These are phyloP conservation scores for Cerastis leucographa DNA, from an alignment of 2,888 invertebrate genomes.

Conservation along the genomic window DNA sequence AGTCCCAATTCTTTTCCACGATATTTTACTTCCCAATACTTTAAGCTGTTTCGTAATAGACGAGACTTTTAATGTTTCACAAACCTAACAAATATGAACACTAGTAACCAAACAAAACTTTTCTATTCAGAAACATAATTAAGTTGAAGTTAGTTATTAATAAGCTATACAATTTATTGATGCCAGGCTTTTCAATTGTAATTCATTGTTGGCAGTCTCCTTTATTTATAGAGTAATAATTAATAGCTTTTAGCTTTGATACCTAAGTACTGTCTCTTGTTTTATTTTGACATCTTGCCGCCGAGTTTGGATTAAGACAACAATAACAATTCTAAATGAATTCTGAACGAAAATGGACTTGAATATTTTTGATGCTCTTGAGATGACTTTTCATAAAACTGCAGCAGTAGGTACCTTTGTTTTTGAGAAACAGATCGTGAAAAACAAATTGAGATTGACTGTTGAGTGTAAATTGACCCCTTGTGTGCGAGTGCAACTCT, in stretches of 20 bases:
- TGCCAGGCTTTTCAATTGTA: slow-evolving; percentile 13
- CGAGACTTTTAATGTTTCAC: background rate
- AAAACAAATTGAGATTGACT: too few species aligned
- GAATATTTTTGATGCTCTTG: too few species aligned
- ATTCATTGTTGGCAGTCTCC: slow-evolving; percentile 24
- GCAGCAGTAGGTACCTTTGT: too few species aligned
- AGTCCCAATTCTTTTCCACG: background rate
- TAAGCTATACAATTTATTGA: slow-evolving; percentile 31
- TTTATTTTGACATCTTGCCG: background rate
- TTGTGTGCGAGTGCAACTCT: too few species aligned
- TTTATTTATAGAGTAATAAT: slow-evolving; percentile 35
- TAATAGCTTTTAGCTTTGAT: background rate
- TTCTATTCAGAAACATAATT: slow-evolving; percentile 2
- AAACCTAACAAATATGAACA: slow-evolving; percentile 11
- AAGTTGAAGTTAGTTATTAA: slow-evolving; percentile 32
- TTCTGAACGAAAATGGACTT: too few species aligned
- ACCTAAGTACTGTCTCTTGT: background rate
- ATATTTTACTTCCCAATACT: background rate
- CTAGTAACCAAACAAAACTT: slow-evolving; percentile 13
- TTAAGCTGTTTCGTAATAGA: background rate
- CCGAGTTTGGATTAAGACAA: background rate
- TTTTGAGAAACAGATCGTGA: too few species aligned
- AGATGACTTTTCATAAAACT: too few species aligned
- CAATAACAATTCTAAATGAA: background rate
- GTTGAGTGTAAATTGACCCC: too few species aligned